Percentiles rank a stretch among this genome's conserved stretches.
phyloP scores from a whole-genome alignment of 2,797 vertebrate species.

The Tangara arthus region DNA sequence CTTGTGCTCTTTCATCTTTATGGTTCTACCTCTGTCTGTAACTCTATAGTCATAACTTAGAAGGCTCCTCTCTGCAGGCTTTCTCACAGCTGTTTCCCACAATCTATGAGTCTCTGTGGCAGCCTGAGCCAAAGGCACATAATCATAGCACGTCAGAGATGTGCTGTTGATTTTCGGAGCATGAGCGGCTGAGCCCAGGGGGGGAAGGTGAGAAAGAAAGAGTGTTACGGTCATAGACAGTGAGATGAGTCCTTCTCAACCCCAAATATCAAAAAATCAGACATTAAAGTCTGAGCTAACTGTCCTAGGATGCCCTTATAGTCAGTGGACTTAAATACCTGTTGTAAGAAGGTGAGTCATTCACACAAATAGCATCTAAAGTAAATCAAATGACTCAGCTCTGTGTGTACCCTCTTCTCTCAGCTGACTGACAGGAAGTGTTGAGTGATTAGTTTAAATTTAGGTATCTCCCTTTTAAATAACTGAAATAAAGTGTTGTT shows the following conservation, averaged over 20 bases:
- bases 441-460: neutral
- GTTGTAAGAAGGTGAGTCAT: slow-evolving; percentile 3
- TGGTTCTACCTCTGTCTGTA: neutral
- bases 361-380: neutral
- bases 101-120: neutral
- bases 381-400: neutral
- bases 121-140: neutral
- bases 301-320: neutral
- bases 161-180: neutral
- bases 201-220: neutral
- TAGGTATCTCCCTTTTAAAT: neutral
- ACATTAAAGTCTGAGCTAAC: neutral
- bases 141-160: neutral
- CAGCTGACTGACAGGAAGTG: neutral
- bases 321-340: neutral
- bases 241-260: neutral
- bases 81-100: neutral
- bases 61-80: neutral
- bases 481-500: neutral
- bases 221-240: neutral
- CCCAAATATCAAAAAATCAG: neutral
- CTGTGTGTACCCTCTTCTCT: neutral
- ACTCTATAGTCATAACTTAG: neutral
- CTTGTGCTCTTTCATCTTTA: neutral
- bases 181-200: neutral